Evolutionary conservation across 2,113 vertebrate genomes (phyloP).

Genomic region (Coryphaenoides rupestris): DNA sequence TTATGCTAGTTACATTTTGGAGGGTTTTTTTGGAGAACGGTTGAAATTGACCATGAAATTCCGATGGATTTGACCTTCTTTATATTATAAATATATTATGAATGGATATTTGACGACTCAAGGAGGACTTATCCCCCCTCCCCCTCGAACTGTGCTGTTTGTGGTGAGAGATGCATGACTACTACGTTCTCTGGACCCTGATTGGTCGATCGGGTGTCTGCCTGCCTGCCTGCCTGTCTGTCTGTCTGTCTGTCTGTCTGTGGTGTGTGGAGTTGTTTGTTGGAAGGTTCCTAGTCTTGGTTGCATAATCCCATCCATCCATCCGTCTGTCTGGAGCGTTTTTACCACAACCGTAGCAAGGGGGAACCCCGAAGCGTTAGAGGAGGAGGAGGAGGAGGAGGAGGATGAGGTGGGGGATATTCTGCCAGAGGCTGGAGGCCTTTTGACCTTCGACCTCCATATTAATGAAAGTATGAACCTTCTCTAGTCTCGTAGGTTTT

Average conservation of each 20-base stretch:
- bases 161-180: slow-evolving; percentile 38
- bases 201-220: slow-evolving; percentile 19
- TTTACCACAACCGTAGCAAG: slow-evolving; percentile 1
- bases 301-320: background rate
- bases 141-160: slow-evolving; percentile 30
- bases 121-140: slow-evolving; percentile 13
- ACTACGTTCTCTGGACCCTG: background rate
- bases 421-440: too few relatives aligned
- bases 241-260: slow-evolving; percentile 19
- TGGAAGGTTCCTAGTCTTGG: slow-evolving; percentile 1
- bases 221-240: slow-evolving; percentile 18
- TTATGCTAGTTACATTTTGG: too few relatives aligned
- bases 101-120: slow-evolving; percentile 3
- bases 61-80: slow-evolving; percentile 2
- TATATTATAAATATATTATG: slow-evolving; percentile 14
- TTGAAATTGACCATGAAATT: too few relatives aligned
- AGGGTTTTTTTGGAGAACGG: slow-evolving; percentile 5
- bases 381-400: too few relatives aligned
- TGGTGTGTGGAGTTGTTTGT: slow-evolving; percentile 21
- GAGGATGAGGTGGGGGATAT: too few relatives aligned
- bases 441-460: slow-evolving; percentile 9
- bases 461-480: background rate
- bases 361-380: background rate
- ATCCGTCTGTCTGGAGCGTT: background rate
- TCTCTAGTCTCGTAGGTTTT: slow-evolving; percentile 16